A percentile compares a stretch with the other conserved stretches of the same genome.
phyloP scores from a whole-genome alignment of 2,888 invertebrate species.

The Netelia virgata region DNA sequence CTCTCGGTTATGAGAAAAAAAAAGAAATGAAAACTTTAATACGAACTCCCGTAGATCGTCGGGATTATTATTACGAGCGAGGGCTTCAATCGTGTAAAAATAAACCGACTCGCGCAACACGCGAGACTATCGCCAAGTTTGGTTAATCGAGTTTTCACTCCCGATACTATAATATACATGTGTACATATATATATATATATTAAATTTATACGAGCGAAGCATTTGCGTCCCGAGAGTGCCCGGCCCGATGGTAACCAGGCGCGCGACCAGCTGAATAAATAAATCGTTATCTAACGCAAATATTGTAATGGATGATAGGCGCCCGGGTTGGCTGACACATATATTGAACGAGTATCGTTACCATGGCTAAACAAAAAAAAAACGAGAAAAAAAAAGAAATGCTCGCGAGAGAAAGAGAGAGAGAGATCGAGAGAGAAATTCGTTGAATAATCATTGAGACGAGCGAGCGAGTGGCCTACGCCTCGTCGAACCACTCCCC shows the following conservation, averaged over 20 bases:
- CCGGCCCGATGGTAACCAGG: constrained; percentile 18
- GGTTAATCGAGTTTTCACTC: constrained; percentile 53
- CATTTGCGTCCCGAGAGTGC: constrained; percentile 5
- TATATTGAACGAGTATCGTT: constrained; percentile 10
- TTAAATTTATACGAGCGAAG: not conserved
- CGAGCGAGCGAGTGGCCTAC: constrained; percentile 28
- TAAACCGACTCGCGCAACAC: constrained; percentile 20
- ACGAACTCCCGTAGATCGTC: not conserved
- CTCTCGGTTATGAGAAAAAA: not conserved
- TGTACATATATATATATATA: not conserved
- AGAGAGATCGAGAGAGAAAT: not conserved
- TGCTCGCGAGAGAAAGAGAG: not conserved
- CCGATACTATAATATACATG: not conserved
- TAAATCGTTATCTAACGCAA: constrained; percentile 65
- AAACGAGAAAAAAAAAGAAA: constrained; percentile 25
- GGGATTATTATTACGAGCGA: constrained; percentile 29
- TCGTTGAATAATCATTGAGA: constrained; percentile 49
- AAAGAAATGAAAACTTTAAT: not conserved
- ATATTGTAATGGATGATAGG: constrained; percentile 61
- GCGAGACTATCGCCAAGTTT: constrained; percentile 32
- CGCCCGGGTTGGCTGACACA: constrained; percentile 21
- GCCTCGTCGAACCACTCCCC: not conserved
- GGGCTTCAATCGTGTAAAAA: constrained; percentile 12
- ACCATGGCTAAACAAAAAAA: constrained; percentile 4
- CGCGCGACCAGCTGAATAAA: constrained; percentile 61